Evolutionary conservation across 2,797 vertebrate genomes (phyloP), one percentile per base, ranked within the genome.

Genomic region (Acrossocheilus wenchowensis): DNA sequence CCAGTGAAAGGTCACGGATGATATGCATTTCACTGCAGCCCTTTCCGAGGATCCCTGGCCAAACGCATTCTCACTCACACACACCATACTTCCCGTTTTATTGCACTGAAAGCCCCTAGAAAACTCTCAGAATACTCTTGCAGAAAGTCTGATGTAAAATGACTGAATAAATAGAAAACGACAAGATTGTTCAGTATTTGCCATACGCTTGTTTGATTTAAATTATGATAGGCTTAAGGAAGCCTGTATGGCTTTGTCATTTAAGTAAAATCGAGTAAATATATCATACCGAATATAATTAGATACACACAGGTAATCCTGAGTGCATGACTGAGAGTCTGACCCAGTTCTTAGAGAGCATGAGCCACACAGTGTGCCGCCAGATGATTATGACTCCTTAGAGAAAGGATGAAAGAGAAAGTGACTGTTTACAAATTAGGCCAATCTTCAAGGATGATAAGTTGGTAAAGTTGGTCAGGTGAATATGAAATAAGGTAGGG

Each of bases 1-100:
- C 90, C 88, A 89, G 90, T 85, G 88, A 90, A 94, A 92, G 91
- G 93, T 92, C 92, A 92, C 74, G 66, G 39, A 62, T 71, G 62
- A 89, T 90, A 87, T 69, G 85, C 85, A 89, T 88, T 89, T 85
- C 68, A 72, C 77, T 50, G 78, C 87, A 88, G 88, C 86, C 89
- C 88, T 91, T 85, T 92, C 87, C 87, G 86, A 88, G 86, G 77
- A 84, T 83, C 79, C 81, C 83, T 71, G 83, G 90, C 91, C 92
- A 91, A 89, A 90, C 90, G 86, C 87, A 84, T 82, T 88, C 78
- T 81, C 66, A 87, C 52, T 39, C 74, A 26, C 26, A 82, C 85
- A 82, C 85, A 78, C 43, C 26, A 82, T 39, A 21, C 3, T 41
- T 79, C n/a, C 48, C 45, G 36, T 71, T 60, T 30, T 60, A 43